phyloP scores from a whole-genome alignment of 2,888 invertebrate genomes.

The Clunio marinus region DNA sequence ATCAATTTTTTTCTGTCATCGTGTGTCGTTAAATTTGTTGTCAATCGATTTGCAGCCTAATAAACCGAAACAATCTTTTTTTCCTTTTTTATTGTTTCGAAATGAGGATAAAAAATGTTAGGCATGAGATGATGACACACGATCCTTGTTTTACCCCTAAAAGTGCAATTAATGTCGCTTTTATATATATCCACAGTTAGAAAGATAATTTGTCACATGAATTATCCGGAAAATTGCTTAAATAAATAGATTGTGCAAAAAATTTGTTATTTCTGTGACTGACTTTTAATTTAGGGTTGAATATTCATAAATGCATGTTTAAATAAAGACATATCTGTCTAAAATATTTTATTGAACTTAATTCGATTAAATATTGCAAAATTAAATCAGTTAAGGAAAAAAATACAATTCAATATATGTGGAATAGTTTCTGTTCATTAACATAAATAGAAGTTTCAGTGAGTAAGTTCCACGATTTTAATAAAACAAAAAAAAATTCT shows the following conservation, averaged over 20 bases:
- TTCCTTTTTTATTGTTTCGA: background rate
- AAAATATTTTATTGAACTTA: too few species aligned
- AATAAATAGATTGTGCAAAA: constrained; percentile 6
- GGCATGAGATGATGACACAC: constrained; percentile 9
- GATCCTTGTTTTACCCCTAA: constrained; percentile 1
- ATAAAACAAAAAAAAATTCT: too few species aligned
- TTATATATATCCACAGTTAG: background rate
- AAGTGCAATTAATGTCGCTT: too few species aligned
- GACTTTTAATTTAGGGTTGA: constrained; percentile 14
- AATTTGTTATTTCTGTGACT: too few species aligned
- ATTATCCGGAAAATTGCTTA: constrained; percentile 28
- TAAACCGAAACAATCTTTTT: background rate
- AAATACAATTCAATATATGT: too few species aligned
- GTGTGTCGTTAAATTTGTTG: too few species aligned
- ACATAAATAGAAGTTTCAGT: too few species aligned
- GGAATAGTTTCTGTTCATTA: too few species aligned
- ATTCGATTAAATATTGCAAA: too few species aligned
- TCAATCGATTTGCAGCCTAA: constrained; percentile 13
- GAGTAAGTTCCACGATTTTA: too few species aligned
- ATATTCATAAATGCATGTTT: constrained; percentile 11
- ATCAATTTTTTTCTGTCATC: constrained; percentile 7
- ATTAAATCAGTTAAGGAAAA: too few species aligned
- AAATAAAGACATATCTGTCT: background rate
- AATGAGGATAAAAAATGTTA: too few species aligned
- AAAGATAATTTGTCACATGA: constrained; percentile 25